Evolutionary conservation across 2,888 invertebrate genomes (phyloP), one percentile per base, ranked within the genome.

Genomic region (Netelia inedita): DNA sequence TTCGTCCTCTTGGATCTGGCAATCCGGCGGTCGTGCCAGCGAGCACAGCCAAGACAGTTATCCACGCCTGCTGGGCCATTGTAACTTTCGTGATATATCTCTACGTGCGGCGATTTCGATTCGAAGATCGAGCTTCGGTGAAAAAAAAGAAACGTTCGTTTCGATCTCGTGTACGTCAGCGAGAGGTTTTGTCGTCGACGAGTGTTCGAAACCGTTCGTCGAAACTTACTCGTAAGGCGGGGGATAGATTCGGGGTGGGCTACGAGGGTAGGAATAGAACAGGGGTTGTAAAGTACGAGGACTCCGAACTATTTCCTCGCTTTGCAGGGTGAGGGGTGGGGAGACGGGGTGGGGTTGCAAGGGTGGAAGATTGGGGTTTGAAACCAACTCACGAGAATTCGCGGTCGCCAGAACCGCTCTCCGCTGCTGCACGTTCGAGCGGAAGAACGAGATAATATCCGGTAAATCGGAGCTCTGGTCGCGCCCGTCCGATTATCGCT

Each of bases 391-490:
- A 63, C 50, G 82, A 76, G 79, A 79, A 79, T 79, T 79, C 65
- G 79, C 53, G 69, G 85, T 78, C 55, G 84, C 72, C 73, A 76
- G 73, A 65, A 81, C 68, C 59, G 69, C 69, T 68, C 71, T 83
- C 76, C 78, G 87, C 82, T 71, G 83, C 78, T 81, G 88, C 83
- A 87, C 89, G 87, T 75, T 87, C 88, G 84, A 89, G 90, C 89
- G 90, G 90, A 90, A 90, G 88, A 89, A 83, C 87, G 86, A 87
- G 90, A 91, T 91, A 91, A 91, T 91, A 89, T 91, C 87, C 89
- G 83, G 87, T 90, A 89, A 91, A 91, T 90, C 89, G 88, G 63
- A 69, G 74, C 86, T 89, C 89, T 86, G 86, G 88, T 88, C 89
- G 85, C 86, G 78, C 63, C 84, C 78, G 81, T 65, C 82, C 85